These are phyloP conservation scores for Drosophila neutralis DNA, from an alignment of 2,888 invertebrate genomes.

Conservation along the genomic window DNA sequence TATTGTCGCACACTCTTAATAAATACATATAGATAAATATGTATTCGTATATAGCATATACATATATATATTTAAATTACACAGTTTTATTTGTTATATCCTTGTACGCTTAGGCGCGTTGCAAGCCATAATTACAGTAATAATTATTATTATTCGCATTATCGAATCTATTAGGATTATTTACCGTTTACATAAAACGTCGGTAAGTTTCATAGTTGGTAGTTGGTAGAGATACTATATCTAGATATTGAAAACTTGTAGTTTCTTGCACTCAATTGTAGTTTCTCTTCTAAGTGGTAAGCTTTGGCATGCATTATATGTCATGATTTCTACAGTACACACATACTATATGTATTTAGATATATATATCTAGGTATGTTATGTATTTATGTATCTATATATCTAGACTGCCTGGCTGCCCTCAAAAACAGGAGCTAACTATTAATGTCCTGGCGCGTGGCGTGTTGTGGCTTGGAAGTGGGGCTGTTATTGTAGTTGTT, in stretches of 20 bases:
- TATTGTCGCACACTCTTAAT: constrained; percentile 84
- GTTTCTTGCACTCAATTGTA: constrained; percentile 74
- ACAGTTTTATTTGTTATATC: constrained; percentile 59
- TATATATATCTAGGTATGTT: constrained; percentile 25
- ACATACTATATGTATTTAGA: constrained; percentile 33
- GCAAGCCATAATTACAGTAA: constrained; percentile 40
- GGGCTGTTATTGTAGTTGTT: neutral
- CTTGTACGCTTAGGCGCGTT: constrained; percentile 26
- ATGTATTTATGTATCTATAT: constrained; percentile 30
- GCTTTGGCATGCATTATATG: constrained; percentile 84
- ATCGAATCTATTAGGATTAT: constrained; percentile 66
- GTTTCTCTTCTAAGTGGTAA: constrained; percentile 78
- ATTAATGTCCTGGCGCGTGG: constrained; percentile 19
- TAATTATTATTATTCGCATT: constrained; percentile 46
- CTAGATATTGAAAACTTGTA: constrained; percentile 62
- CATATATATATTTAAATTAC: constrained; percentile 61
- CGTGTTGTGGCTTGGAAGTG: constrained; percentile 26
- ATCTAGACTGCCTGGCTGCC: constrained; percentile 31
- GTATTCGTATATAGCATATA: constrained; percentile 23
- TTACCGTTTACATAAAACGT: constrained; percentile 35
- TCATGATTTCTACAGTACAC: constrained; percentile 75
- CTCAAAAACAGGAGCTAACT: constrained; percentile 16
- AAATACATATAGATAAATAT: constrained; percentile 42
- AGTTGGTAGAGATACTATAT: constrained; percentile 25
- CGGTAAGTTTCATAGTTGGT: constrained; percentile 17